Evolutionary conservation across 2,113 vertebrate genomes (phyloP).

Genomic region (Lathamus discolor): DNA sequence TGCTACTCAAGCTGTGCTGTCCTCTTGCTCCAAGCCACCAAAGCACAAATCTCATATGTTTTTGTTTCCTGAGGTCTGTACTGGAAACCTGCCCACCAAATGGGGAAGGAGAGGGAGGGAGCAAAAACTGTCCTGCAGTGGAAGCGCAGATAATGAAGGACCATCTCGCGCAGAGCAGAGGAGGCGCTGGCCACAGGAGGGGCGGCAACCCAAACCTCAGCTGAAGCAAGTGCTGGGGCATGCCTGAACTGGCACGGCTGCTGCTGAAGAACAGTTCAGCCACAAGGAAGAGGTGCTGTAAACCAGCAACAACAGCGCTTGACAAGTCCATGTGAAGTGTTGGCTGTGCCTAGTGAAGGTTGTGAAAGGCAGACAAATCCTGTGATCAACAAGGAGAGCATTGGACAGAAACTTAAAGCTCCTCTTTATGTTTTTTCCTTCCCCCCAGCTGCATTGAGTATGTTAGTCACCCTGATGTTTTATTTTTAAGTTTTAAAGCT

Average conservation of each 20-base stretch:
- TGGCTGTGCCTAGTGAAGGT: not conserved
- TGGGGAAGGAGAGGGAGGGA: not conserved
- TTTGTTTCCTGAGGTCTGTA: not conserved
- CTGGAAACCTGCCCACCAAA: not conserved
- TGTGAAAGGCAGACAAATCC: not conserved
- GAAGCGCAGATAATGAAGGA: not conserved
- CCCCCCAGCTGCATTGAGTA: not conserved
- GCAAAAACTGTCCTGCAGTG: not conserved
- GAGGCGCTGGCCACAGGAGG: not conserved
- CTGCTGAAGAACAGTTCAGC: not conserved
- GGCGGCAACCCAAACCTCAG: not conserved
- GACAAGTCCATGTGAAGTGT: not conserved
- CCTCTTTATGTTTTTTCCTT: not conserved
- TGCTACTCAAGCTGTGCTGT: not conserved
- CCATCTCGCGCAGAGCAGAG: rapidly evolving
- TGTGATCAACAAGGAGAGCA: not conserved
- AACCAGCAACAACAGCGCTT: not conserved
- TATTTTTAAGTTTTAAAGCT: not conserved
- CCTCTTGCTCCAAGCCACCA: not conserved
- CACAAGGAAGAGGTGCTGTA: not conserved
- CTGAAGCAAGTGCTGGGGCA: not conserved
- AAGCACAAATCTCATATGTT: not conserved
- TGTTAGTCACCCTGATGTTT: not conserved
- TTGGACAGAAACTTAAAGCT: not conserved
- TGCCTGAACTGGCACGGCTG: not conserved